Conservation (phyloP, 2,797 vertebrate genomes). For the Anniella stebbinsi region DNA sequence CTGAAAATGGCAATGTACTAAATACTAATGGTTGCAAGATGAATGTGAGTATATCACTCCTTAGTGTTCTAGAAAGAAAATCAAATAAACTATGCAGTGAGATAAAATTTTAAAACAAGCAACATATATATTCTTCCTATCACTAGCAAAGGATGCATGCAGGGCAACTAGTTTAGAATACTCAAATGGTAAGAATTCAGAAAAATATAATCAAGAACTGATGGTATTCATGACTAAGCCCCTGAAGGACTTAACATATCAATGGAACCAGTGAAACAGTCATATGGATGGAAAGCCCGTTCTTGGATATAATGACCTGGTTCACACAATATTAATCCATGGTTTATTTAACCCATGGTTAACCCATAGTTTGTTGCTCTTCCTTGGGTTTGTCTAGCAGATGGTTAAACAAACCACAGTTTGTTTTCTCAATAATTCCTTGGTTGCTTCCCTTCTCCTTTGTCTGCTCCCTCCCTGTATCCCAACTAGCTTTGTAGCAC, state of each 20-base stretch:
- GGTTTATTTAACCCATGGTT: too few relatives aligned
- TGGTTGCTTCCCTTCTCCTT: too few relatives aligned
- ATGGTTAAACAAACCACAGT: too few relatives aligned
- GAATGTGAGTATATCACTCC: background rate
- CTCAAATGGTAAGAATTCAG: background rate
- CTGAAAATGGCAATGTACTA: constrained; percentile 3
- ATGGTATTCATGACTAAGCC: background rate
- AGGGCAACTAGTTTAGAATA: background rate
- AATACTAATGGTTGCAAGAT: constrained; percentile 3
- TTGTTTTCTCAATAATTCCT: too few relatives aligned
- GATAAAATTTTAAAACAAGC: background rate
- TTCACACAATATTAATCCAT: too few relatives aligned
- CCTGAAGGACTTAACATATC: background rate
- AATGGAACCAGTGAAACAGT: background rate
- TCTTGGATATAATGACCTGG: background rate
- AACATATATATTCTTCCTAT: background rate
- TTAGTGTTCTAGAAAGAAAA: background rate
- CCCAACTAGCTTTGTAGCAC: too few relatives aligned
- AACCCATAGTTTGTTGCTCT: too few relatives aligned
- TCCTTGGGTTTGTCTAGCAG: too few relatives aligned
- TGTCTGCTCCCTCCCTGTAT: too few relatives aligned
- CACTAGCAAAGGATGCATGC: background rate
- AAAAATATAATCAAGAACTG: background rate
- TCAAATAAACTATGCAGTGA: background rate
- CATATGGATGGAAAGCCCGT: background rate